A percentile compares a stretch with the other conserved stretches of the same genome.
Conservation (phyloP, 2,888 invertebrate genomes). For the Antheraea assamensis region DNA sequence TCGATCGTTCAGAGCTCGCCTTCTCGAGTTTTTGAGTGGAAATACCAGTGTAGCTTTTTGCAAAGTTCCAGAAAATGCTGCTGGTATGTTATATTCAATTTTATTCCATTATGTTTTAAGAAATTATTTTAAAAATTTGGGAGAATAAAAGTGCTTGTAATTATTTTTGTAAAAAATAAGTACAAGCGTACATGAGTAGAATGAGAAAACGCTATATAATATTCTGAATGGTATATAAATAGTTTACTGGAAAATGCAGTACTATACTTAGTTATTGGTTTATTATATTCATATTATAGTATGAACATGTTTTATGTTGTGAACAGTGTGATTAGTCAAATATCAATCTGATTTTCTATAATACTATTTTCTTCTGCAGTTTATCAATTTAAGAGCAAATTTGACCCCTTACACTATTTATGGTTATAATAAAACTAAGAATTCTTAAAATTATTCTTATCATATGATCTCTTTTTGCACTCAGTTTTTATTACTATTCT, state of each 20-base stretch:
- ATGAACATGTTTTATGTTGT: too few species aligned
- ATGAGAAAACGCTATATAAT: too few species aligned
- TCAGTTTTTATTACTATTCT: too few species aligned
- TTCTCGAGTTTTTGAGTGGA: constrained; percentile 83
- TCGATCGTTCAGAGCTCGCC: constrained; percentile 85
- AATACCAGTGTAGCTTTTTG: constrained; percentile 84
- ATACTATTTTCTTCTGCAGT: too few species aligned
- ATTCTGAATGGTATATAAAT: not conserved
- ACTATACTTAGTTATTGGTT: not conserved
- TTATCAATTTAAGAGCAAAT: too few species aligned
- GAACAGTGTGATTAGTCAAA: too few species aligned
- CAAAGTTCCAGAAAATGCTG: constrained; percentile 80
- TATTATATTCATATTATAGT: too few species aligned
- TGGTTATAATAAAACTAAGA: too few species aligned
- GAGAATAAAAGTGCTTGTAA: not conserved
- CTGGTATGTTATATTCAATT: constrained; percentile 51
- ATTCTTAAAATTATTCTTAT: too few species aligned
- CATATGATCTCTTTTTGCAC: too few species aligned
- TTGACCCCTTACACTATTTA: too few species aligned
- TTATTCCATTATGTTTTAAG: not conserved
- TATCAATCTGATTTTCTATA: too few species aligned
- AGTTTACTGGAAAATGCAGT: not conserved
- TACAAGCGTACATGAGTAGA: not conserved
- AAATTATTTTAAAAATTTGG: not conserved
- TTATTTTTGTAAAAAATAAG: constrained; percentile 9